Base-by-base conservation (phyloP, 92 coral and sea anemone species). In the Zoanthus sansibaricus region DNA sequence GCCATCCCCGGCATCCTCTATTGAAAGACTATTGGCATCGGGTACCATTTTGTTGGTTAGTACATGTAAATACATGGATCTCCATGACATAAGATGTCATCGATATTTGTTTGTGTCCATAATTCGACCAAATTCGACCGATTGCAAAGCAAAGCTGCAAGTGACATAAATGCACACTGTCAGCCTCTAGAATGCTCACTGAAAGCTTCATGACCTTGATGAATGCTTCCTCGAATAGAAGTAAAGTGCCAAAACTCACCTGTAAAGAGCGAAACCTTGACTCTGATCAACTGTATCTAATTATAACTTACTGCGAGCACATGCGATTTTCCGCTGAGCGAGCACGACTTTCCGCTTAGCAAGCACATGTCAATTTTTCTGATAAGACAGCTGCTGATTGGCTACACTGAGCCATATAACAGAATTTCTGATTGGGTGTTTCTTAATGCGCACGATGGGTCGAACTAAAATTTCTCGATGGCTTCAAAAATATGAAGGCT, bases 121-220 rank as follows among this genome's bases (percentile, higher is more conserved):
- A 21, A 69, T 31, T 69, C 45, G 44, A 69, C 73, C 45, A 31
- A 61, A 61, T 61, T 15, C 31, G 68, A 61, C 17, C 68, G 68
- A 61, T 15, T 61, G 68, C n/a, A 61, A 61, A 61, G 68, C 68
- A 61, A 61, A 61, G 68, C 25, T 61, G 68, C 21, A 61, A 61
- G 89, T 86, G 89, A 76, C 91, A 88, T 72, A 88, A 88, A 87
- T 67, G 77, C 86, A 45, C 71, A 87, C 90, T 87, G 90, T 79
- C 82, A 82, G 90, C 87, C 86, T 87, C 90, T 79, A 30, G 87
- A 87, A 80, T 70, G 87, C 72, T 88, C 84, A 71, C 82, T 72
- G 47, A 73, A 88, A 37, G 55, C 68, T 77, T 77, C 70, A 10
- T 52, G 64, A 64, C 83, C 83, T 77, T 77, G 83, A 79, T 82